These are phyloP conservation scores for Cynocephalus volans DNA, from an alignment of 2,113 vertebrate species.

Conservation along the genomic window DNA sequence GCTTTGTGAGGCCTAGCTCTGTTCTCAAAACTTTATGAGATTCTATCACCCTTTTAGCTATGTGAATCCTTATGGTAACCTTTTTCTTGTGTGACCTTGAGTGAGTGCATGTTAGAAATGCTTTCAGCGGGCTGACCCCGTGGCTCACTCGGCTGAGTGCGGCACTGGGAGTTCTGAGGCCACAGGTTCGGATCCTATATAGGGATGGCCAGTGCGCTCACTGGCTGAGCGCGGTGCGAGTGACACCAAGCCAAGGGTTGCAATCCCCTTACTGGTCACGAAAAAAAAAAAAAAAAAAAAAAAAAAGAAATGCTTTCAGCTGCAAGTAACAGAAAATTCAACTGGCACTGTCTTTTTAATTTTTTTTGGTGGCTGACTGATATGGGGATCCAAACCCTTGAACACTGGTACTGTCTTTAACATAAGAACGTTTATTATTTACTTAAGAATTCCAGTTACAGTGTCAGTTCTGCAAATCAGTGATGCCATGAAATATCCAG, in stretches of 20 bases:
- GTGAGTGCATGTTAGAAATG: conserved; percentile 23
- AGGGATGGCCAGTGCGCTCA: too few relatives aligned
- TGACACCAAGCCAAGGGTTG: too few relatives aligned
- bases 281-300: too few relatives aligned
- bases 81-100: not conserved
- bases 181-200: too few relatives aligned
- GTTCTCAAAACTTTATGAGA: conserved; percentile 30
- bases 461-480: not conserved
- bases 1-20: not conserved
- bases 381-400: too few relatives aligned
- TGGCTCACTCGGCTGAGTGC: too few relatives aligned
- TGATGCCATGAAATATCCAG: not conserved
- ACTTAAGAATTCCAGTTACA: not conserved
- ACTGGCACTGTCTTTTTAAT: not conserved
- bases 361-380: too few relatives aligned
- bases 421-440: not conserved
- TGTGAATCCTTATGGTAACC: not conserved
- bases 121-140: too few relatives aligned
- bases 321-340: conserved; percentile 62
- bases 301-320: conserved; percentile 57
- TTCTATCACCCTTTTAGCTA: not conserved
- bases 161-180: too few relatives aligned
- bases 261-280: too few relatives aligned
- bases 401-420: not conserved
- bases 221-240: too few relatives aligned